Evolutionary conservation across 53 echinoderm and acorn worm species (phyloP).

Genomic region (Henricia sp.): DNA sequence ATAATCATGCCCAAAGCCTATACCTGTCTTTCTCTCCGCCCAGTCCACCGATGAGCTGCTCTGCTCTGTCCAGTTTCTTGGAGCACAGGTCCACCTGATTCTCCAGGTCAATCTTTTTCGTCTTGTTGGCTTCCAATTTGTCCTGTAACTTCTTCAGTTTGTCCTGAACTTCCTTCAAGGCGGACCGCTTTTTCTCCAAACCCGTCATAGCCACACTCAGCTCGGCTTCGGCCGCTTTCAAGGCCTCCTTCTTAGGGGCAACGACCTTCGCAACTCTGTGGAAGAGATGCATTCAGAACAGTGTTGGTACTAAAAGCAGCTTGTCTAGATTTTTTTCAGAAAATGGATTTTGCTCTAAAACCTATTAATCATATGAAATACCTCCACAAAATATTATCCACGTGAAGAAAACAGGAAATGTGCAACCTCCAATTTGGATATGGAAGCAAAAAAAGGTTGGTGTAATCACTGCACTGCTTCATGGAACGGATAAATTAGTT

Average conservation of each 20-base stretch:
- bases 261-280: slow-evolving; percentile 98
- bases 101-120: slow-evolving; percentile 98
- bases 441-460: no score
- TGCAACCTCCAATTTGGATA: no score
- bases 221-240: slow-evolving; percentile 88
- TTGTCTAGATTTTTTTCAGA: no score
- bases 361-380: no score
- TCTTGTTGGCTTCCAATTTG: slow-evolving; percentile 98
- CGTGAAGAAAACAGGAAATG: no score
- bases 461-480: no score
- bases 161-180: slow-evolving; percentile 94
- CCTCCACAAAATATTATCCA: no score
- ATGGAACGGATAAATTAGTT: no score
- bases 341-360: no score
- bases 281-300: background rate
- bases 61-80: slow-evolving; percentile 97
- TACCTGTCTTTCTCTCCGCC: slow-evolving; percentile 99
- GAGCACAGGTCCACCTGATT: slow-evolving; percentile 97
- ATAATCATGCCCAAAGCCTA: no score
- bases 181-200: slow-evolving; percentile 90
- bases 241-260: slow-evolving; percentile 91
- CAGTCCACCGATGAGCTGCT: slow-evolving; percentile 96
- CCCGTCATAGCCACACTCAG: slow-evolving; percentile 87
- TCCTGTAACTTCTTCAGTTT: slow-evolving; percentile 93
- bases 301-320: no score